Base-by-base conservation (phyloP, 2,888 invertebrate species). In the Caenorhabditis uteleia region DNA sequence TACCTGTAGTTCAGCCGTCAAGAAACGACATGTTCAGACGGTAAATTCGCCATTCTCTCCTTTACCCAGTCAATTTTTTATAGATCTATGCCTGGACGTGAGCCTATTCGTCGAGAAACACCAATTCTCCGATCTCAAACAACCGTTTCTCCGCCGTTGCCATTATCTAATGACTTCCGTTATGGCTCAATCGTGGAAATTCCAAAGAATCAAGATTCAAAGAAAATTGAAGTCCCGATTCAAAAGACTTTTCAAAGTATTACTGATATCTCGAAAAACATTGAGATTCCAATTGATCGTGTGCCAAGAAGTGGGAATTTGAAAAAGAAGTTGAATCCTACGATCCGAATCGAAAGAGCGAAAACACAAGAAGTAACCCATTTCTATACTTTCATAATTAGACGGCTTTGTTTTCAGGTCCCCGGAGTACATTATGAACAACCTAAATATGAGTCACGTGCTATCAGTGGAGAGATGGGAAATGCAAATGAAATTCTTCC, bases 281-380 rank as follows among this genome's bases (percentile, higher is more conserved):
- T 16, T 1, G 56, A 56, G 29, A 34, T 55, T 2, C 55, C 56
- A 14, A 49, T 48, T 29, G 14, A 12, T 0, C 33, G 51, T 18
- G 20, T 20, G 34, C n/a, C 34, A n/a, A 34, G n/a, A 34, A 12
- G 5, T 7, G 34, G n/a, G n/a, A n/a, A n/a, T 5, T 14, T 34
- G 34, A 7, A 5, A 12, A 34, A n/a, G n/a, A 34, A 6, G 20
- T 16, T 18, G 36, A 36, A 29, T 29, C 29, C 29, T 33, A n/a
- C 33, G 33, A 33, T 33, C 16, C 33, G 45, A 3, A 3, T 31
- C 18, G 45, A 45, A 45, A 29, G 60, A 8, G 53, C 60, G 21
- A 60, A 60, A 39, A 60, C 60, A 3, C 60, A 60, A 26, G 60
- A 60, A 34, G 54, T 60, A 0, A 27, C 6, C 8, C 26, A 21